Evolutionary conservation across 2,797 vertebrate species (phyloP), one percentile per base, ranked within the genome.

Genomic region (Sebastes matsubarae): DNA sequence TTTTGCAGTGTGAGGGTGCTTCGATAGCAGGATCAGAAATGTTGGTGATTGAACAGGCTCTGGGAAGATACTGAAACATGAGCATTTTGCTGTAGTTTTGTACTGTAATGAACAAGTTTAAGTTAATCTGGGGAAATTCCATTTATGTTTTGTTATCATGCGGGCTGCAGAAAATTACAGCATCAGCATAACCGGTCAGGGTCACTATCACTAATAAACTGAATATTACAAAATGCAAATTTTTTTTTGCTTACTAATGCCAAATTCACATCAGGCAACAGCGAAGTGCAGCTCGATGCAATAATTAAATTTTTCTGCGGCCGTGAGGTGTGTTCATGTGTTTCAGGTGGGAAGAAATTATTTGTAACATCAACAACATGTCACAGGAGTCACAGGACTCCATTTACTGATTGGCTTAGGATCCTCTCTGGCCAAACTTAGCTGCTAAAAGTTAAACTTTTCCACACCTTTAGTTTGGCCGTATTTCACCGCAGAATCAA

Each of bases 11-110:
- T 71, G 69, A 81, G 68, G 42, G 22, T 63, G 77, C 60, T 75
- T 80, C 75, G 71, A 90, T 77, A 85, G 77, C 36, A 50, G 32
- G 32, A 58, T 74, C 79, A 85, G 57, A 86, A 72, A 72, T 75
- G 61, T 66, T 77, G 67, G 77, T 42, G 84, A 89, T 84, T 84
- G 71, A 85, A 89, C 77, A 74, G 61, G 72, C 52, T 71, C 66
- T 66, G 68, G 54, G 55, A 66, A 75, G 61, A 78, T 57, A 46
- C 30, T 55, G 52, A 83, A 61, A 46, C 20, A 6, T 5, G 14
- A 46, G 22, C 25, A 25, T 57, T 61, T 38, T 65, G 30, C 50
- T 72, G 24, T 11, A 18, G 18, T 70, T 84, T 79, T 72, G 16
- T 29, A 61, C 42, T 59, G 9, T 34, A 54, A 54, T 65, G n/a